Evolutionary conservation across 2,888 invertebrate genomes (phyloP), one percentile per base, ranked within the genome.

Genomic region (Nomada ruficornis): DNA sequence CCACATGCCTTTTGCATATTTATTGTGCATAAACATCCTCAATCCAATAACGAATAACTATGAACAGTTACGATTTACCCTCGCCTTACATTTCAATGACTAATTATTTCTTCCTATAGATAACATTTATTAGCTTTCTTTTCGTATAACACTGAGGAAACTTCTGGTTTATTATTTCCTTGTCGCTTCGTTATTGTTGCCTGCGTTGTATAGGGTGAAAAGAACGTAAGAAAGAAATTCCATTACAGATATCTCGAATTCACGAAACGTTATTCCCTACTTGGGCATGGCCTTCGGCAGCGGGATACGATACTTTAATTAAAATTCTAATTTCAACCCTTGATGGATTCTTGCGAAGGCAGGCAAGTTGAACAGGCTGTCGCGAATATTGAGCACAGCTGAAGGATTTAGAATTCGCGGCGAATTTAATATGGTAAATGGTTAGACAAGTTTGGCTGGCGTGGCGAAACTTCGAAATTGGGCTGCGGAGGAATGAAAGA

Each of bases 311-410:
- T 54, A 13, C 42, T 44, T 44, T 54, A 23, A 75, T 75, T 68
- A 68, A 75, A 75, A 75, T 29, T 52, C 13, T 50, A 67, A 65
- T 74, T 57, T 50, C 11, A n/a, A 7, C 13, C 36, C n/a, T 23
- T 44, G 36, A 52, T 44, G 29, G 50, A 60, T 52, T 74, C 13
- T 20, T 13, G 23, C 44, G 9, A 57, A 42, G 1, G 18, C 10
- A 1, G 13, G 50, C 2, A 52, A 50, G 52, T 62, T 52, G 60
- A 29, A 18, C 23, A 71, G 18, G 5, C 54, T 44, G 36, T 60
- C 20, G 9, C 15, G 62, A 72, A 63, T 72, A 54, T 72, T 15
- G 42, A 54, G 23, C 18, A 13, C 20, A 44, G 23, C 42, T 20
- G 15, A 47, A 47, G 9, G 26, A 52, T 42, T 55, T 42, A 9